A percentile compares a stretch with the other conserved stretches of the same genome.
Conservation (phyloP, 2,797 vertebrate genomes). For the Peromyscus aztecus region DNA sequence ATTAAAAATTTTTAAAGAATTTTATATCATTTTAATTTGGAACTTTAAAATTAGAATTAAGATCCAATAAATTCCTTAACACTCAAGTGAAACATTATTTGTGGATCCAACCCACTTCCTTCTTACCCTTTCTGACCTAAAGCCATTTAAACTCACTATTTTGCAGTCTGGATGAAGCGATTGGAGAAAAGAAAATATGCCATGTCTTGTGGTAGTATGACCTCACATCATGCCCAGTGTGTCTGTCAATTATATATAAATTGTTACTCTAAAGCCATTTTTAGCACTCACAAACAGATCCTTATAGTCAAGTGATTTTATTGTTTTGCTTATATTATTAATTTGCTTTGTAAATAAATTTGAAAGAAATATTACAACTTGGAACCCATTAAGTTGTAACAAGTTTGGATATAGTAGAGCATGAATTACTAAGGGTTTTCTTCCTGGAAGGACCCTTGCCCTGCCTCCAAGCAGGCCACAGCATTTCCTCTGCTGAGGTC, state of each 20-base stretch:
- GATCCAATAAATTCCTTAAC: neutral
- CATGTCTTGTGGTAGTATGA: neutral
- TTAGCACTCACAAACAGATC: constrained; percentile 36
- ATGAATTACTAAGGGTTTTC: constrained; percentile 19
- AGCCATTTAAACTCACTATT: neutral
- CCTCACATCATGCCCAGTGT: neutral
- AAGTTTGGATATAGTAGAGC: neutral
- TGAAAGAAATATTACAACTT: neutral
- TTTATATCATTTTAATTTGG: constrained; percentile 12
- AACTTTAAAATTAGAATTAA: constrained; percentile 26
- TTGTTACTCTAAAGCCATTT: neutral
- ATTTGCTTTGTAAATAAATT: constrained; percentile 55
- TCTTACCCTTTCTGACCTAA: neutral
- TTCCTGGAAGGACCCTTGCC: neutral
- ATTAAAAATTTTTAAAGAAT: neutral
- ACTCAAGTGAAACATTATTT: neutral
- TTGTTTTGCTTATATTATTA: constrained; percentile 38
- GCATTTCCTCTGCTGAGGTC: neutral
- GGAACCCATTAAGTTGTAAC: constrained; percentile 24
- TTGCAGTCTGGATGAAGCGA: neutral
- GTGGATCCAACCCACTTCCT: neutral
- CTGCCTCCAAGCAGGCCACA: neutral
- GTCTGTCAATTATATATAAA: neutral
- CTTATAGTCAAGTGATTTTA: neutral
- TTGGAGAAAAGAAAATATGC: neutral